Base-by-base conservation (phyloP, 2,888 invertebrate species). In the Piscicola geometra region DNA sequence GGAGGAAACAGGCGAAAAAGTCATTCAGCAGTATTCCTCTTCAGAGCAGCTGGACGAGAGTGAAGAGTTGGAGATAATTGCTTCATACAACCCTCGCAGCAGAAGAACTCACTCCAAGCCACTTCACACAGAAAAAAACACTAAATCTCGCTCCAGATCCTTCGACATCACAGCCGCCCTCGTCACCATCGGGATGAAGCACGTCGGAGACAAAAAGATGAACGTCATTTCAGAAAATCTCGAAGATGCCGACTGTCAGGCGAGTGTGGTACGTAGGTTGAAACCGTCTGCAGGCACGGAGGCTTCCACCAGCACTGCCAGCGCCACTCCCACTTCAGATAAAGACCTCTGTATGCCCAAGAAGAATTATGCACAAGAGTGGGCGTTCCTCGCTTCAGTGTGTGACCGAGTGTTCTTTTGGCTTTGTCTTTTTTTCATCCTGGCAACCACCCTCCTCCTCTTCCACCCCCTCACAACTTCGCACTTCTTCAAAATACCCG, bases 321-420 rank as follows among this genome's bases (percentile, higher is more conserved):
- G 76, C 12, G 21, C 30, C 33, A 32, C 15, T 9, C 35, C 69
- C 33, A 35, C 30, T 30, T 33, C 69, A 15, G 35, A 69, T 9
- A 28, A n/a, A 35, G 9, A 50, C n/a, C 72, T 21, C 18, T 15
- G 15, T 33, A 69, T 30, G 15, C 30, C 25, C 25, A 67, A 67
- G 36, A 76, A 75, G 41, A 77, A 80, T 71, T 80, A 80, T 66
- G 56, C 76, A 25, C 79, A 79, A 66, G 80, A 80, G 66, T 80
- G 80, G 80, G 77, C 77, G 36, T 77, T 77, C 47, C 77, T 80
- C 28, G 80, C 80, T 5, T 78, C 78, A 15, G 80, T 80, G 25
- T 80, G 80, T 68, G 80, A 80, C 67, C 75, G 80, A 9, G 71
- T 80, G 35, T 80, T 80, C 77, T 80, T 80, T 75, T 80, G 80